Evolutionary conservation across 2,113 vertebrate genomes (phyloP).

Genomic region (Silurus asotus): DNA sequence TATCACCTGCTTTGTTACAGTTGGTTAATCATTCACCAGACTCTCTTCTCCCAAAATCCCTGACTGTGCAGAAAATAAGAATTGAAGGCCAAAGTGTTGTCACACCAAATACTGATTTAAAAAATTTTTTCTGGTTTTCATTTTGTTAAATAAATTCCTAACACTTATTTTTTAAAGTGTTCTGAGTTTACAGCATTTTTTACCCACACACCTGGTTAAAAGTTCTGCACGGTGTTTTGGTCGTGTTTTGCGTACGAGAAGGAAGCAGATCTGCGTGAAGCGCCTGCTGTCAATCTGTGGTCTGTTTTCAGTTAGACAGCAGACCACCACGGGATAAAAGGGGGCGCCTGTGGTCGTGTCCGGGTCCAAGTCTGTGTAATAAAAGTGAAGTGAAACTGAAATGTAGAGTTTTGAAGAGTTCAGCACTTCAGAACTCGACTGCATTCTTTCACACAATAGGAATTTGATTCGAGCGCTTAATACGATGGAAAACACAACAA

Average conservation of each 20-base stretch:
- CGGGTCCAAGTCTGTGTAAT: not conserved
- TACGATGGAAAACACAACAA: not conserved
- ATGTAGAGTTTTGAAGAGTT: not conserved
- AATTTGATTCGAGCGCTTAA: not conserved
- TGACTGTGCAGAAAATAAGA: too few relatives aligned
- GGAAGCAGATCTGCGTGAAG: not conserved
- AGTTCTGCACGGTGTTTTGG: too few relatives aligned
- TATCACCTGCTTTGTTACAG: too few relatives aligned
- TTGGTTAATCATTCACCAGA: too few relatives aligned
- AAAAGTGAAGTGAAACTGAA: not conserved
- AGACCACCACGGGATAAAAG: conserved; percentile 39
- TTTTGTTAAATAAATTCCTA: too few relatives aligned
- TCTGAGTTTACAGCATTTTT: too few relatives aligned
- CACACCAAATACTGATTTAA: too few relatives aligned
- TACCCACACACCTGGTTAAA: too few relatives aligned
- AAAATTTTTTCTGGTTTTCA: too few relatives aligned
- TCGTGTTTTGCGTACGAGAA: not conserved
- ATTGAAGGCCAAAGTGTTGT: too few relatives aligned
- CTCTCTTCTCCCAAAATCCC: too few relatives aligned
- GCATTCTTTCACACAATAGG: not conserved
- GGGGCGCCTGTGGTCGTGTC: conserved; percentile 52
- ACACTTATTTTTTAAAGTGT: too few relatives aligned
- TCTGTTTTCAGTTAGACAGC: conserved; percentile 28
- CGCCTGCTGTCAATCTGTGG: not conserved
- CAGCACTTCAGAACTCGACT: not conserved